phyloP scores from a whole-genome alignment of 2,113 vertebrate genomes.

The Perognathus longimembris region DNA sequence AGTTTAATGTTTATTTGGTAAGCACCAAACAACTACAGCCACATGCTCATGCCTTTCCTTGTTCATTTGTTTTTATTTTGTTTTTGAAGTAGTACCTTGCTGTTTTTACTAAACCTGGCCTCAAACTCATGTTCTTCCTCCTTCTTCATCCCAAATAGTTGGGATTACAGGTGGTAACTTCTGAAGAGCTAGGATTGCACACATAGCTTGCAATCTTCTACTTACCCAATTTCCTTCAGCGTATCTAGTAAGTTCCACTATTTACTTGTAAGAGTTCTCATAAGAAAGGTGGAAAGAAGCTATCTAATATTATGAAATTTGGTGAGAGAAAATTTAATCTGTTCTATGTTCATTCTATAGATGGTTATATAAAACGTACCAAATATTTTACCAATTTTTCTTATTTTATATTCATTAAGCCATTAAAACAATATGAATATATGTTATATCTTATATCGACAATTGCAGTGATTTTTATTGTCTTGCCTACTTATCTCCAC shows the following conservation, averaged over 20 bases:
- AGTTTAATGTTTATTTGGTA: too few relatives aligned
- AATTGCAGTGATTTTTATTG: neutral
- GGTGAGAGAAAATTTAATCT: neutral
- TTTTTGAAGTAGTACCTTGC: too few relatives aligned
- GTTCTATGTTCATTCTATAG: neutral
- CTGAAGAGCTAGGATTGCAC: too few relatives aligned
- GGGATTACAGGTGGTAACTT: too few relatives aligned
- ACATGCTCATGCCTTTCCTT: too few relatives aligned
- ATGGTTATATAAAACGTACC: neutral
- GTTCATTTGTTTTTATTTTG: too few relatives aligned
- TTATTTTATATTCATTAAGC: neutral
- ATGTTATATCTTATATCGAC: neutral
- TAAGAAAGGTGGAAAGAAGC: neutral
- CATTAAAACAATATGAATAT: neutral
- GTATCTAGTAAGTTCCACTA: neutral
- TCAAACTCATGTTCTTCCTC: neutral
- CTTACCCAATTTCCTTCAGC: neutral
- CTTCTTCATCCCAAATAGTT: neutral
- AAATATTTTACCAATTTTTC: neutral
- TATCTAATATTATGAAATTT: neutral
- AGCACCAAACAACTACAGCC: too few relatives aligned
- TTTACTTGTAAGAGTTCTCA: neutral
- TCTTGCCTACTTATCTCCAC: constrained; percentile 21
- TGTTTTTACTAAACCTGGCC: neutral
- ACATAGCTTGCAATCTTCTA: too few relatives aligned